phyloP scores from a whole-genome alignment of 2,797 vertebrate species.

The Anas georgica region DNA sequence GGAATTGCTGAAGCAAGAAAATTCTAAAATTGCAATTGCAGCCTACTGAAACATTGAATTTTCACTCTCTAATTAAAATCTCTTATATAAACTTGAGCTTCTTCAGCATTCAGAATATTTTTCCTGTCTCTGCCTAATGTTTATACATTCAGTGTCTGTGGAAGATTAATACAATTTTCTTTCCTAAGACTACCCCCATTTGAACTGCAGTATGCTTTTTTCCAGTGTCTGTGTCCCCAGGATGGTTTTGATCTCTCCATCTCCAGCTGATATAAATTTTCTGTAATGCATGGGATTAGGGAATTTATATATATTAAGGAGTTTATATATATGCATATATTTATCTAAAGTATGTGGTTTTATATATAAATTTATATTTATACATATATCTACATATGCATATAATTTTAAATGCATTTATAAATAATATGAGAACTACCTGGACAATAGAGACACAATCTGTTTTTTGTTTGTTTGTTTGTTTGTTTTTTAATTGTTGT shows the following conservation, averaged over 20 bases:
- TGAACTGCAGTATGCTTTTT: neutral
- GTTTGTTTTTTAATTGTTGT: fast-evolving
- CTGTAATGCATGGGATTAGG: neutral
- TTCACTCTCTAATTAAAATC: slow-evolving; percentile 60
- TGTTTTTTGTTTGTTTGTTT: neutral
- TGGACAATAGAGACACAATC: neutral
- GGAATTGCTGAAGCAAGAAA: slow-evolving; percentile 60
- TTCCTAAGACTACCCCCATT: neutral
- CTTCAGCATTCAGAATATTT: neutral
- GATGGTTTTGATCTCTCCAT: neutral
- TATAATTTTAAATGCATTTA: neutral
- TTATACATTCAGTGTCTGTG: neutral
- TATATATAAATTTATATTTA: neutral
- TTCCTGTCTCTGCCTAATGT: neutral
- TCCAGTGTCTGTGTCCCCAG: neutral
- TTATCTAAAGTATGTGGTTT: neutral
- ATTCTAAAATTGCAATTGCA: slow-evolving; percentile 48
- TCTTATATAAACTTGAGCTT: neutral
- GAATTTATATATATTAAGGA: neutral
- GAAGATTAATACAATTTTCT: neutral
- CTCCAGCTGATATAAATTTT: neutral
- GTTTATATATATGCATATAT: neutral
- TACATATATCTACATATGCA: neutral
- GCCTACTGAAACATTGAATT: slow-evolving; percentile 49
- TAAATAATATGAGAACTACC: neutral